A percentile compares a stretch with the other conserved stretches of the same genome.
Evolutionary conservation across 2,113 vertebrate species (phyloP).

Genomic region (Passer montanus): DNA sequence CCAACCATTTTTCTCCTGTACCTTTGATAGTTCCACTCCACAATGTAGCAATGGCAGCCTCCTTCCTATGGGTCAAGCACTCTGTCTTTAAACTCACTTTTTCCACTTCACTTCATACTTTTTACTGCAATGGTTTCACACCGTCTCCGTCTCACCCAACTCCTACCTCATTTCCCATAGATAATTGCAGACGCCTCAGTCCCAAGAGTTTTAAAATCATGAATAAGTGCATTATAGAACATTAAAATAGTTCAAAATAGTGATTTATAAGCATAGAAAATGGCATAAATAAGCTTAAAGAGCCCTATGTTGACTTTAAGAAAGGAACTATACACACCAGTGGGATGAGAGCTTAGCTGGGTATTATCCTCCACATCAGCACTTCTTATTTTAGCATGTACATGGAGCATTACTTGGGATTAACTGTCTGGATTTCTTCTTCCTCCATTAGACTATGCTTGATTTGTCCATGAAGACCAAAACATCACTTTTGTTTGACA

Average conservation of each 20-base stretch:
- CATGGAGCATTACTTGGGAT: neutral
- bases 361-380: neutral
- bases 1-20: neutral
- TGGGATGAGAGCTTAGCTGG: neutral
- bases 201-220: neutral
- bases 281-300: neutral
- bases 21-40: constrained; percentile 16
- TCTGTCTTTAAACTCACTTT: constrained; percentile 10
- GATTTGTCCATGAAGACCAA: neutral
- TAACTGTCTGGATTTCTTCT: neutral
- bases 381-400: neutral
- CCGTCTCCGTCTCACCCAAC: neutral
- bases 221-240: neutral
- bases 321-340: neutral
- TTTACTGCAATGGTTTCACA: neutral
- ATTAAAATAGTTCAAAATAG: neutral
- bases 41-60: neutral
- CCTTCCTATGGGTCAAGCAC: constrained; percentile 9
- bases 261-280: neutral
- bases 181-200: neutral
- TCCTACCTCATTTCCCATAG: neutral
- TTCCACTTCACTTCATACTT: neutral
- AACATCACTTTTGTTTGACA: neutral
- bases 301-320: neutral
- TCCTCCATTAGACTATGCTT: neutral